A percentile compares a stretch with the other conserved stretches of the same genome.
These are phyloP conservation scores for Thalassoma bifasciatum DNA, from an alignment of 2,113 vertebrate species.

Conservation along the genomic window DNA sequence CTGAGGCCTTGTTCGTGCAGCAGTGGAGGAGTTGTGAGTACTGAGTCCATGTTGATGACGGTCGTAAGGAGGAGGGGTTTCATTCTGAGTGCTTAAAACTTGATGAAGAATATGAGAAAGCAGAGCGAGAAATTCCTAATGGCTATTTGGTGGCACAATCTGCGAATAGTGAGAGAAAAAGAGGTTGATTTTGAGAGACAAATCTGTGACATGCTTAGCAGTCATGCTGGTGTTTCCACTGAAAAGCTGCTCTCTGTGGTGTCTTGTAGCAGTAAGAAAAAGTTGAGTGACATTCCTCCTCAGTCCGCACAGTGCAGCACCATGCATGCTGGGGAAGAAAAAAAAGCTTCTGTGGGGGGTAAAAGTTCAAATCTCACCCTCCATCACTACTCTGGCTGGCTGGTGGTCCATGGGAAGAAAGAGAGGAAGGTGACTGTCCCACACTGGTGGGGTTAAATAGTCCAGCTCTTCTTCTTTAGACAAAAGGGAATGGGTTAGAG, in stretches of 20 bases:
- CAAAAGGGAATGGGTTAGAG: constrained; percentile 58
- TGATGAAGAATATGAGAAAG: constrained; percentile 9
- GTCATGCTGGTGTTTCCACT: constrained; percentile 57
- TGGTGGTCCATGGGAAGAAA: constrained; percentile 83
- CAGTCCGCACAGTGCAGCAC: constrained; percentile 36
- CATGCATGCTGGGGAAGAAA: constrained; percentile 57
- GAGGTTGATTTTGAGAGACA: constrained; percentile 18
- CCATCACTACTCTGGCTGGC: constrained; percentile 77
- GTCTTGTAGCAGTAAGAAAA: constrained; percentile 40
- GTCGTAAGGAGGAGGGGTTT: constrained; percentile 25
- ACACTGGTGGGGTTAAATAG: constrained; percentile 82
- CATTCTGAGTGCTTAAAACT: constrained; percentile 11
- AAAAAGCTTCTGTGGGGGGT: constrained; percentile 48
- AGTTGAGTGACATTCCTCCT: constrained; percentile 43
- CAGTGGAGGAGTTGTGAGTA: constrained; percentile 11
- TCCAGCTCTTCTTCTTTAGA: constrained; percentile 83
- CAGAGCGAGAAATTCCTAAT: constrained; percentile 4
- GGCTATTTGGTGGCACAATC: neutral
- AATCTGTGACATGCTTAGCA: constrained; percentile 62
- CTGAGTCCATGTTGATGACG: constrained; percentile 36
- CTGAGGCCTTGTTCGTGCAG: constrained; percentile 13
- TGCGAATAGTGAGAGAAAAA: constrained; percentile 8
- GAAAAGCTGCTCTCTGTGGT: constrained; percentile 37
- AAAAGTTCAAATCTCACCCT: constrained; percentile 86
- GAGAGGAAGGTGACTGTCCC: constrained; percentile 83